phyloP scores from a whole-genome alignment of 2,888 invertebrate species.

The Myopa testacea region DNA sequence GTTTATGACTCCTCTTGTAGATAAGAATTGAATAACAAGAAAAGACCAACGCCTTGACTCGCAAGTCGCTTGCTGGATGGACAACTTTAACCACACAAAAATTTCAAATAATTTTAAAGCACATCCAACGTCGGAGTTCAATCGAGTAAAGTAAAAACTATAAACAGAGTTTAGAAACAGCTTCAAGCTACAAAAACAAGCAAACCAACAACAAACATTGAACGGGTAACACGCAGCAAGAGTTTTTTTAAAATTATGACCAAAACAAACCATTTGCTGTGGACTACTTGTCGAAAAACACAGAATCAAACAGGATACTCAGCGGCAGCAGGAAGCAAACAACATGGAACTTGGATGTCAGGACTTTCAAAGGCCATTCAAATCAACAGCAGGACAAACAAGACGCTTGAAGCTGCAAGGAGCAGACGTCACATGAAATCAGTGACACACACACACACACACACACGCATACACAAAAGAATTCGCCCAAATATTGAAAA shows the following conservation, averaged over 20 bases:
- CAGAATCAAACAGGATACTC: conserved; percentile 3
- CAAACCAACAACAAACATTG: conserved; percentile 28
- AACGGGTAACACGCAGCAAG: conserved; percentile 25
- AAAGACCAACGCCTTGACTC: too few relatives aligned
- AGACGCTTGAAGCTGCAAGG: too few relatives aligned
- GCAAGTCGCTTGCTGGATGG: too few relatives aligned
- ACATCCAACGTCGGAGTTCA: not conserved
- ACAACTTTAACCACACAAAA: not conserved
- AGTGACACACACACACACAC: too few relatives aligned
- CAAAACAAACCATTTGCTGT: conserved; percentile 51
- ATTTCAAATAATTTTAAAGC: not conserved
- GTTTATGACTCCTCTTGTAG: too few relatives aligned
- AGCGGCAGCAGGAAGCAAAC: not conserved
- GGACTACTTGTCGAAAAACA: not conserved
- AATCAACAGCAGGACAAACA: not conserved
- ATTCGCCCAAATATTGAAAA: not conserved
- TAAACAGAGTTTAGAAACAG: not conserved
- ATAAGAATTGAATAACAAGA: too few relatives aligned
- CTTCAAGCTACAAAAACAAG: conserved; percentile 10
- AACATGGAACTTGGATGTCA: conserved; percentile 5
- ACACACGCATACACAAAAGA: not conserved
- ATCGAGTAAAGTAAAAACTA: not conserved
- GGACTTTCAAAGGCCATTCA: not conserved
- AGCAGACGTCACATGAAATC: too few relatives aligned
- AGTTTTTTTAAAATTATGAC: conserved; percentile 44